These are phyloP conservation scores for Euproctis similis DNA, from an alignment of 2,888 invertebrate species.

Conservation along the genomic window DNA sequence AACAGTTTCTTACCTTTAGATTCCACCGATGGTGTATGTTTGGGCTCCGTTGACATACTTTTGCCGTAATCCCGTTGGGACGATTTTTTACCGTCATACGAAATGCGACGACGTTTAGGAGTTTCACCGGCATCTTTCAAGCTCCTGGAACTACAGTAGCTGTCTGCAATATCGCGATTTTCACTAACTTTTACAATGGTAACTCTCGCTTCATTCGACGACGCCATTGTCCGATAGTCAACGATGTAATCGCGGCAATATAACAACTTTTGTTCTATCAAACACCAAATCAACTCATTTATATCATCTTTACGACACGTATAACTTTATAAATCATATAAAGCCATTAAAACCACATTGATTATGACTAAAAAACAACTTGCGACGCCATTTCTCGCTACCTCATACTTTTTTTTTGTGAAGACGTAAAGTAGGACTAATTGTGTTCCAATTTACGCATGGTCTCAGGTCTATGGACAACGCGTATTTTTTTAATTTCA, in stretches of 20 bases:
- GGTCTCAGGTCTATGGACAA: too few species aligned
- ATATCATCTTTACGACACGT: slow-evolving; percentile 35
- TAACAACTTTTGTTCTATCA: slow-evolving; percentile 49
- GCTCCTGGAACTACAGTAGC: slow-evolving; percentile 43
- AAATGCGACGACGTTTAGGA: slow-evolving; percentile 61
- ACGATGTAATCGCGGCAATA: slow-evolving; percentile 44
- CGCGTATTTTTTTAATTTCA: too few species aligned
- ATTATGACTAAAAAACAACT: slow-evolving; percentile 68
- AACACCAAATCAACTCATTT: slow-evolving; percentile 38
- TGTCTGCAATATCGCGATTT: slow-evolving; percentile 49
- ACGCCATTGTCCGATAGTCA: slow-evolving; percentile 68
- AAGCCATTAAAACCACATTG: slow-evolving; percentile 57
- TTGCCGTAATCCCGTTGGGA: slow-evolving; percentile 65
- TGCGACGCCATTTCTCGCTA: slow-evolving; percentile 72
- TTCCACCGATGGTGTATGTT: slow-evolving; percentile 47
- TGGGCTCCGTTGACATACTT: slow-evolving; percentile 61
- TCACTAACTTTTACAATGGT: slow-evolving; percentile 66
- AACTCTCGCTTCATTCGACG: slow-evolving; percentile 60
- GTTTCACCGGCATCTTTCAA: slow-evolving; percentile 58
- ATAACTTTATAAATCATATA: slow-evolving; percentile 34
- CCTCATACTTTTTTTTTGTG: slow-evolving; percentile 50
- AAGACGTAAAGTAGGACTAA: slow-evolving; percentile 29
- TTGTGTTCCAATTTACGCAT: slow-evolving; percentile 32
- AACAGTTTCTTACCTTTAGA: slow-evolving; percentile 66
- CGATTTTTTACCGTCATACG: slow-evolving; percentile 62